Conservation (phyloP, 2,113 vertebrate genomes). For the Calyptommatus sinebrachiatus region DNA sequence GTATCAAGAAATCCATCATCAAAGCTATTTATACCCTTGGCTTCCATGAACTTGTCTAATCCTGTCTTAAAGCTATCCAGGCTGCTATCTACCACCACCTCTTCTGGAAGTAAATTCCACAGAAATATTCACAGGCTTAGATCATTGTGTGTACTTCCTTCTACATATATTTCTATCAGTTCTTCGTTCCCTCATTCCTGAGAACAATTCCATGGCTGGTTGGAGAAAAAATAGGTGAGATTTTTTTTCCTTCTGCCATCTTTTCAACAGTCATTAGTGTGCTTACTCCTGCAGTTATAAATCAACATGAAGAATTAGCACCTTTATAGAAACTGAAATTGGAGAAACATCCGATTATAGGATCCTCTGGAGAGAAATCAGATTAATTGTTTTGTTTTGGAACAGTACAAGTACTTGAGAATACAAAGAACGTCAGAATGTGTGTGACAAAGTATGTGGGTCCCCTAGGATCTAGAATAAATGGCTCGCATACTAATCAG, state of each 20-base stretch:
- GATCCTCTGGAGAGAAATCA: constrained; percentile 39
- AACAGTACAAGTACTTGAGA: constrained; percentile 40
- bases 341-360: constrained; percentile 46
- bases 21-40: too few relatives aligned
- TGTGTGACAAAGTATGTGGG: constrained; percentile 8
- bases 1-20: too few relatives aligned
- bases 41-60: too few relatives aligned
- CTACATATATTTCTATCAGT: constrained; percentile 14
- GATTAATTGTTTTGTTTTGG: constrained; percentile 37
- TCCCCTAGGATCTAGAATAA: constrained; percentile 25
- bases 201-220: neutral
- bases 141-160: constrained; percentile 21
- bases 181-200: neutral
- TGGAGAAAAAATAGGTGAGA: neutral
- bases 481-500: constrained; percentile 11
- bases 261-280: constrained; percentile 41
- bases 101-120: too few relatives aligned
- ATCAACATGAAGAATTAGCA: constrained; percentile 44
- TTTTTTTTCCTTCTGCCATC: neutral
- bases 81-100: too few relatives aligned
- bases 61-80: too few relatives aligned
- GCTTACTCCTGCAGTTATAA: constrained; percentile 37
- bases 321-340: constrained; percentile 53
- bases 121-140: neutral
- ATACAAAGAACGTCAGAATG: constrained; percentile 39